These are phyloP conservation scores for Samia ricini DNA, from an alignment of 1,140 invertebrate genomes.

Conservation along the genomic window DNA sequence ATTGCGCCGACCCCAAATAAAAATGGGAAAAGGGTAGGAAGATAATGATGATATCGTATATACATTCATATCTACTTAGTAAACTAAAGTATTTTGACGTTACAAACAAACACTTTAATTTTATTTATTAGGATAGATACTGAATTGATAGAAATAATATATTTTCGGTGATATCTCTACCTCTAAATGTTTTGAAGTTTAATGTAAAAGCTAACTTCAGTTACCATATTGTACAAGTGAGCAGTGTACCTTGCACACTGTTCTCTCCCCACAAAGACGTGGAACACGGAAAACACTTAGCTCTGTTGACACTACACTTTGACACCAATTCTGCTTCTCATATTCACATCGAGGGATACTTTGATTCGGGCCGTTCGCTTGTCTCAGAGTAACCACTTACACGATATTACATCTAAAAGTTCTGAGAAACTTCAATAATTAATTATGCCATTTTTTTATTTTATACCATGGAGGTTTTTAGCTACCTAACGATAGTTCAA, in stretches of 20 bases:
- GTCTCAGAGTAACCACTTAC: neutral
- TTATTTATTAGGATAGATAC: too few relatives aligned
- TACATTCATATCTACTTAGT: too few relatives aligned
- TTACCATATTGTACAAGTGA: neutral
- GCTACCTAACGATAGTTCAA: too few relatives aligned
- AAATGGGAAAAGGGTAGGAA: too few relatives aligned
- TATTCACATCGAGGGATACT: constrained; percentile 37
- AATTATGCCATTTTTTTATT: neutral
- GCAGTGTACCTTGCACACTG: neutral
- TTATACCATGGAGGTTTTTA: too few relatives aligned
- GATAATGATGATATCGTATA: too few relatives aligned
- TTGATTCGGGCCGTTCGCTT: constrained; percentile 28
- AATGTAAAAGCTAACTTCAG: neutral
- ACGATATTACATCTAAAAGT: too few relatives aligned
- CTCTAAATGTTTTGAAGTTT: neutral
- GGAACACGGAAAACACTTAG: constrained; percentile 71
- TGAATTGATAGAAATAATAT: neutral
- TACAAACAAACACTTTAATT: too few relatives aligned
- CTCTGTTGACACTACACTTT: constrained; percentile 74
- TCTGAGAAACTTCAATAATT: neutral
- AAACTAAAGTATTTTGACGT: too few relatives aligned
- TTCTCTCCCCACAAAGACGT: constrained; percentile 58
- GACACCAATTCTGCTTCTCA: constrained; percentile 58
- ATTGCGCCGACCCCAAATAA: too few relatives aligned
- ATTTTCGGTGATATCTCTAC: neutral